Conservation (phyloP, 1,140 invertebrate species). For the Drosophila sechellia region DNA sequence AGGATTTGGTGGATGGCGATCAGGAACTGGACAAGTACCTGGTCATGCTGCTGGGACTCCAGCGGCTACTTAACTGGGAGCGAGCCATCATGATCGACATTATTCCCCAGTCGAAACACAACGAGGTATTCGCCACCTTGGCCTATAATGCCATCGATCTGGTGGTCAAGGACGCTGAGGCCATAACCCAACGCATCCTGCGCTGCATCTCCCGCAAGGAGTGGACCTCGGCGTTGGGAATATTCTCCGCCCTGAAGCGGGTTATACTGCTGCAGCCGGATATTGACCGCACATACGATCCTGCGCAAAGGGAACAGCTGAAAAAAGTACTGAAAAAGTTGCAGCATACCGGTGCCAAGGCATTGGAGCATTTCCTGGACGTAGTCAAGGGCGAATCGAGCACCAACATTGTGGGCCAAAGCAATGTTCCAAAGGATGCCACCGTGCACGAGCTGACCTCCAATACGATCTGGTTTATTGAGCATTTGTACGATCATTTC, state of each 20-base stretch:
- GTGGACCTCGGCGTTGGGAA: slow-evolving; percentile 92
- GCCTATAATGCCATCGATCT: slow-evolving; percentile 93
- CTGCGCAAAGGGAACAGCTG: slow-evolving; percentile 89
- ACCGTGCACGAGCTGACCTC: slow-evolving; percentile 98
- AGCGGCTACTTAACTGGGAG: slow-evolving; percentile 95
- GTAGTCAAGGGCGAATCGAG: slow-evolving; percentile 93
- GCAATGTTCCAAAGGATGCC: slow-evolving; percentile 93
- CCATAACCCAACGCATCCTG: slow-evolving; percentile 91
- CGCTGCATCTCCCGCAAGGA: slow-evolving; percentile 92
- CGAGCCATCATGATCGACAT: slow-evolving; percentile 92
- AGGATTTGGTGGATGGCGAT: slow-evolving; percentile 90
- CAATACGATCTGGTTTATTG: slow-evolving; percentile 95
- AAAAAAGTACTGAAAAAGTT: slow-evolving; percentile 90
- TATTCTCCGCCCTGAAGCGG: slow-evolving; percentile 95
- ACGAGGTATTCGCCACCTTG: slow-evolving; percentile 93
- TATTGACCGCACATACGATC: slow-evolving; percentile 92
- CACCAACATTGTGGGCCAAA: slow-evolving; percentile 87
- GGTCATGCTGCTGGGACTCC: slow-evolving; percentile 93
- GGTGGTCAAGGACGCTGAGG: slow-evolving; percentile 88
- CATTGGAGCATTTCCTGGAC: slow-evolving; percentile 96
- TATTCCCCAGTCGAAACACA: slow-evolving; percentile 91
- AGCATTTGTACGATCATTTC: slow-evolving; percentile 92
- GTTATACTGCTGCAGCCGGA: slow-evolving; percentile 92
- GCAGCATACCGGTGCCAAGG: slow-evolving; percentile 92
- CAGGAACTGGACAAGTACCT: slow-evolving; percentile 95